Base-by-base conservation (phyloP, 2,888 invertebrate genomes). In the Gibbula magus region DNA sequence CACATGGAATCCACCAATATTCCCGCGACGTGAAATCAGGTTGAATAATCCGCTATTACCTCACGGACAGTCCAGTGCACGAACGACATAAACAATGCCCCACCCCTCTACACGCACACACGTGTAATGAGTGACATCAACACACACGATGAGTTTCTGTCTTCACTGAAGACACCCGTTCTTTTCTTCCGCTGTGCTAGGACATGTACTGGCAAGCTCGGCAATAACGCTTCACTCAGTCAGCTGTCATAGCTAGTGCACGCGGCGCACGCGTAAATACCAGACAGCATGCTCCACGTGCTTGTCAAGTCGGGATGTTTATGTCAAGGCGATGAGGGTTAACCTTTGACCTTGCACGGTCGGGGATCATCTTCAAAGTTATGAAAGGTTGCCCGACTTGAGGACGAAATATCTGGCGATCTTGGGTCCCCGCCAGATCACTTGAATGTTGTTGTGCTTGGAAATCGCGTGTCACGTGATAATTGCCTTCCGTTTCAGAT, bases 391-490 rank as follows among this genome's bases (percentile, higher is more conserved):
- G 45, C 45, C 45, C 13, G n/a, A 45, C 45, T 61, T 25, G 7
- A 7, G 29, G 16, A 16, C 25, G 61, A 61, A 61, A 61, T 61
- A 61, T 29, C 61, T 61, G 25, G 29, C 56, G 56, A 29, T 61
- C 25, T 70, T 70, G 70, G 70, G 25, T 8, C 70, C 70, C 39
- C 53, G 75, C 75, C 75, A 75, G 74, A 75, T 53, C 25, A 75
- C 53, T 75, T 75, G 35, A 75, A 75, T 32, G 75, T 75, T 75
- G 75, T 75, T 75, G 75, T 75, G 25, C 75, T 54, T 75, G 35
- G 53, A 75, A 53, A 75, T 75, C 75, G 52, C 29, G 20, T 29
- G 53, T 75, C 75, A 75, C 75, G 75, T 75, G 75, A 54, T 39
- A 75, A 35, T 70, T 35, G 35, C 35, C 70, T 70, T 70, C 39